Percentiles rank a stretch among this genome's conserved stretches.
Evolutionary conservation across 2,113 vertebrate species (phyloP).

Genomic region (Coryphaenoides rupestris): DNA sequence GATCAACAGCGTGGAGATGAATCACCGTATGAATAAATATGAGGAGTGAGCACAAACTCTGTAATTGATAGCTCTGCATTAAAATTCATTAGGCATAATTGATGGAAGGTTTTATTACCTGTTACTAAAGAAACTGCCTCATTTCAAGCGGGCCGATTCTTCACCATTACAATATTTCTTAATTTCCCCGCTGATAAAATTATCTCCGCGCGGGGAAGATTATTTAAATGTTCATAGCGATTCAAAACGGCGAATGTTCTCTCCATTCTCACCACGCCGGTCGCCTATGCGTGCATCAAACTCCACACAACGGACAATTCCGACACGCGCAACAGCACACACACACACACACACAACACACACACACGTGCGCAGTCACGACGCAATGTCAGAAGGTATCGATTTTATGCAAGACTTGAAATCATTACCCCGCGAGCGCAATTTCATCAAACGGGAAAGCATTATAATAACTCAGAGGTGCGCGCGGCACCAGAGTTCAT

Average conservation of each 20-base stretch:
- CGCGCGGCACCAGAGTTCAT: neutral
- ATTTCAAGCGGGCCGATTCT: conserved; percentile 37
- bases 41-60: conserved; percentile 26
- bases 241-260: neutral
- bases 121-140: conserved; percentile 37
- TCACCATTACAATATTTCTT: conserved; percentile 60
- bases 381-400: neutral
- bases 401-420: neutral
- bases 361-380: neutral
- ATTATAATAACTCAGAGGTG: neutral
- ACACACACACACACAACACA: neutral
- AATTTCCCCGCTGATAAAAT: conserved; percentile 63
- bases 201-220: conserved; percentile 48
- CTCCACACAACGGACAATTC: no score
- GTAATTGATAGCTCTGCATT: conserved; percentile 33
- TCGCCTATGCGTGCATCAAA: no score
- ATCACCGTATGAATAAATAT: conserved; percentile 30
- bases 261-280: conserved; percentile 1
- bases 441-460: neutral
- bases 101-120: conserved; percentile 57
- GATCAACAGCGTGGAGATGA: conserved; percentile 7
- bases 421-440: conserved; percentile 1
- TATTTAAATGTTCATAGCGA: conserved; percentile 70
- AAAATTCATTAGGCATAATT: conserved; percentile 49
- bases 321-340: no score